phyloP scores from a whole-genome alignment of 2,797 vertebrate genomes.

The Alouatta caraya region DNA sequence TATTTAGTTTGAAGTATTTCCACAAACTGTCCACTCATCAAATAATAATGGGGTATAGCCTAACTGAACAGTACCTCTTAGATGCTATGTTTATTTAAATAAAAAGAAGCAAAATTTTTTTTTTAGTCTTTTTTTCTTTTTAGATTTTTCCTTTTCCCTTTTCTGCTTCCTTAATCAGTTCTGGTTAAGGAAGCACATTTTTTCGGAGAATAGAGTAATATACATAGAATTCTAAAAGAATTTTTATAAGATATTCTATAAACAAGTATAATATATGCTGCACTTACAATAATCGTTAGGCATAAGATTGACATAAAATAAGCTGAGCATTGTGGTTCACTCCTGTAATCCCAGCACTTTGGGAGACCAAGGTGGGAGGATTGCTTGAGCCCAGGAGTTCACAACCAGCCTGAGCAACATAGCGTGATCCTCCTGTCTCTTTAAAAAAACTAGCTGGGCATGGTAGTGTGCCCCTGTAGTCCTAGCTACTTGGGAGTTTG shows the following conservation, averaged over 20 bases:
- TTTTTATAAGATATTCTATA: not conserved
- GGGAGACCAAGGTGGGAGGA: not conserved
- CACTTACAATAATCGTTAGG: not conserved
- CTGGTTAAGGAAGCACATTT: not conserved
- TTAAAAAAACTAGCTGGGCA: not conserved
- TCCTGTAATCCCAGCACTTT: not conserved
- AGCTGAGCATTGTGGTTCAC: not conserved
- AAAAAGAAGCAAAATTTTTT: not conserved
- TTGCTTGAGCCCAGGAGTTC: not conserved
- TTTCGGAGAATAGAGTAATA: not conserved
- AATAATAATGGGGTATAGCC: not conserved
- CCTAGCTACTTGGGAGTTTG: not conserved
- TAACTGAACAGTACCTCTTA: not conserved
- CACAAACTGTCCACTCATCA: not conserved
- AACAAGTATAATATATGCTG: not conserved
- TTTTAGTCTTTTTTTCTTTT: not conserved
- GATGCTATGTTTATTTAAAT: not conserved
- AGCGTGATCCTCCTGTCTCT: not conserved
- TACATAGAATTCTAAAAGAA: not conserved
- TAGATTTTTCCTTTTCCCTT: not conserved
- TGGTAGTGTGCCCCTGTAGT: not conserved
- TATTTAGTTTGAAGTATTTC: conserved; percentile 1
- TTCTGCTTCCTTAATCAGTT: not conserved
- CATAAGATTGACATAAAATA: not conserved
- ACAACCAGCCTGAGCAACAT: not conserved